These are phyloP conservation scores for Phenganax stokvisi DNA, from an alignment of 92 coral and sea anemone genomes.

Conservation along the genomic window DNA sequence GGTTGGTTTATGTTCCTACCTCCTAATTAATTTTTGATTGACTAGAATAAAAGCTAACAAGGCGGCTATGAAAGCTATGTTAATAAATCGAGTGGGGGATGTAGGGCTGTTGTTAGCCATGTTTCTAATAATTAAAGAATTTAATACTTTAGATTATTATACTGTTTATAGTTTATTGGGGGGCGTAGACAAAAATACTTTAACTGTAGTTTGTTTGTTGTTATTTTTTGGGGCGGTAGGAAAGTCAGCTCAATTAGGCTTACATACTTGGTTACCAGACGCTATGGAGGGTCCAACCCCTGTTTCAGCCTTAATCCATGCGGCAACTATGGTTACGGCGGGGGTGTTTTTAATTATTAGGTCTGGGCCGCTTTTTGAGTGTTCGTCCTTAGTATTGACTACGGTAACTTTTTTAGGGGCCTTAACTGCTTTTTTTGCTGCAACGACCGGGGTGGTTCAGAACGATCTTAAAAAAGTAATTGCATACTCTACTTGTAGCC, in stretches of 20 bases:
- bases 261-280: constrained; percentile 87
- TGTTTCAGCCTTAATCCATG: constrained; percentile 44
- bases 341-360: constrained; percentile 38
- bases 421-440: constrained; percentile 70
- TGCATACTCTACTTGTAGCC: constrained; percentile 85
- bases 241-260: constrained; percentile 78
- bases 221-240: constrained; percentile 74
- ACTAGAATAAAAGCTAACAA: constrained; percentile 72
- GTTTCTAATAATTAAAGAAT: constrained; percentile 62
- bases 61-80: constrained; percentile 75
- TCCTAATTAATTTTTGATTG: constrained; percentile 70
- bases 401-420: constrained; percentile 59
- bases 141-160: constrained; percentile 71
- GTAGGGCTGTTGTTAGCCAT: constrained; percentile 72
- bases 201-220: constrained; percentile 61
- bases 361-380: constrained; percentile 27
- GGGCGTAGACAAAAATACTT: no score
- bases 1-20: constrained; percentile 74
- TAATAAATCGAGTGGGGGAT: constrained; percentile 78
- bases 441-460: constrained; percentile 65
- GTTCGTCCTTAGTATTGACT: constrained; percentile 53
- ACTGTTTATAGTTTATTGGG: constrained; percentile 2
- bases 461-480: constrained; percentile 73
- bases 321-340: constrained; percentile 49
- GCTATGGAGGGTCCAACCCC: constrained; percentile 73